Evolutionary conservation across 2,888 invertebrate species (phyloP), one percentile per base, ranked within the genome.

Genomic region (Anticlea derivata): DNA sequence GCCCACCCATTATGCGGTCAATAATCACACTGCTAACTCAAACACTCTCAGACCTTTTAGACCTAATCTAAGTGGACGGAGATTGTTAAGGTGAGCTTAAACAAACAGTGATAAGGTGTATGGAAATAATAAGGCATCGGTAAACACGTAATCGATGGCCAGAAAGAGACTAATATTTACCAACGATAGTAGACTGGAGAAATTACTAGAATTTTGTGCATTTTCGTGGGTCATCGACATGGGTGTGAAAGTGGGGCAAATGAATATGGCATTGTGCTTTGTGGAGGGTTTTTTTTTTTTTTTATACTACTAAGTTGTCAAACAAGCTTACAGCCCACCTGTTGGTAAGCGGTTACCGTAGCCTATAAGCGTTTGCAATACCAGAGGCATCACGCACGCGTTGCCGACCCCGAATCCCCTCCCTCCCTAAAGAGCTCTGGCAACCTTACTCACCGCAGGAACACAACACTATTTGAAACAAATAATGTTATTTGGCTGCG

Each of bases 91-190:
- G 67, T 63, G 58, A 66, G 62, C 65, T 65, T 65, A 48, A 51
- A 49, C 63, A 66, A 78, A 77, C 47, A 51, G 49, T 61, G 75
- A 80, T 76, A 78, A 71, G 68, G 53, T 47, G 48, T 38, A 54
- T 61, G 63, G 66, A 68, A 63, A 66, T 67, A 70, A 65, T 63
- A 68, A 70, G 63, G 65, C 63, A 65, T 56, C 49, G 50, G 62
- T 68, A 75, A 79, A 81, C 74, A 77, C 61, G 67, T 75, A 68
- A 78, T 75, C 65, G 73, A 71, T 67, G 72, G 65, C 61, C 57
- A 64, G 54, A 63, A 60, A 54, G 51, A 54, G 41, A 60, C 63
- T 55, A 70, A 75, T 80, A 75, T 82, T 81, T 70, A 77, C 78
- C 58, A 57, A 57, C 62, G 60, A 74, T 70, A 65, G 62, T 65